Evolutionary conservation across 1,140 invertebrate species (phyloP).

Genomic region (Zaprionus tsacasi): DNA sequence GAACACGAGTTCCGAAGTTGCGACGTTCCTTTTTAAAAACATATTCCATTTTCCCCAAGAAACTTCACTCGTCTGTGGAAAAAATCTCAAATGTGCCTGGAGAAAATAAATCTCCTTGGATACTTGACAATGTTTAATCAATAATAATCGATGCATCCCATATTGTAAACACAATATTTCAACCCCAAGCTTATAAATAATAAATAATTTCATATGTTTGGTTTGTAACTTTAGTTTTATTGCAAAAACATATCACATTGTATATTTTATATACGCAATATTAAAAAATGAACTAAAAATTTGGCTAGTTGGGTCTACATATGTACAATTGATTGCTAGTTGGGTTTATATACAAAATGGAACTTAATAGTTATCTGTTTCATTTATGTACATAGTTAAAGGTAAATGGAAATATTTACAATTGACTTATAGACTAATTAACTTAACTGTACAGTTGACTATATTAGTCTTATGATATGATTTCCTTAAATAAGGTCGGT

Average conservation of each 20-base stretch:
- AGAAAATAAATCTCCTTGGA: conserved; percentile 3
- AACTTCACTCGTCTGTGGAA: background rate
- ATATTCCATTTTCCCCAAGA: conserved; percentile 62
- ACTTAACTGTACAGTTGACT: conserved; percentile 9
- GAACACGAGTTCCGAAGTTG: conserved; percentile 88
- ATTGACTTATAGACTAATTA: conserved; percentile 12
- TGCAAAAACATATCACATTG: conserved; percentile 61
- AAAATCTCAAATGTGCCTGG: background rate
- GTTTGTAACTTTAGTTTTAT: conserved; percentile 65
- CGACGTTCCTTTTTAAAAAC: conserved; percentile 87
- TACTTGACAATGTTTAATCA: conserved; percentile 32
- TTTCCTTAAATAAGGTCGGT: background rate
- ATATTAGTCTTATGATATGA: background rate
- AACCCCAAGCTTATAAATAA: background rate
- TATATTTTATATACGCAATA: conserved; percentile 64
- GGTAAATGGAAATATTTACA: background rate
- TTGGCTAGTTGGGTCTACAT: conserved; percentile 21
- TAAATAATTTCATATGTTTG: conserved; percentile 9
- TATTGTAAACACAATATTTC: background rate
- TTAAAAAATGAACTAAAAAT: conserved; percentile 18
- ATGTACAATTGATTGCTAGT: conserved; percentile 42
- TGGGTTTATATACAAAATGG: conserved; percentile 45
- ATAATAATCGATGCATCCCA: background rate
- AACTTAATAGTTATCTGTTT: too few relatives aligned
- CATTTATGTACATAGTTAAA: too few relatives aligned